A percentile compares a stretch with the other conserved stretches of the same genome.
phyloP scores from a whole-genome alignment of 2,113 vertebrate genomes.

The Stegostoma tigrinum region DNA sequence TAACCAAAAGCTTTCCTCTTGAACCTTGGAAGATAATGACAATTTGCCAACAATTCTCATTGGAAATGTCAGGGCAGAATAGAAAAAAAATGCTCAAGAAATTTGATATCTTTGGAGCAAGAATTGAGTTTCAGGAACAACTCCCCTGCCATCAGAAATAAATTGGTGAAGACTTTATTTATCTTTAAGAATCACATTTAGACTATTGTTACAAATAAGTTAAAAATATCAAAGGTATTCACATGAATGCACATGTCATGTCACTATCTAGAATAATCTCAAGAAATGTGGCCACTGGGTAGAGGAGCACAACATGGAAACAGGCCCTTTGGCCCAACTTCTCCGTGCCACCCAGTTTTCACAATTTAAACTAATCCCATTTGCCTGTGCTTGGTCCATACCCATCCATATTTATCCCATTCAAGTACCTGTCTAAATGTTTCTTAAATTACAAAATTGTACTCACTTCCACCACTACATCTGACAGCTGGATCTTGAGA shows the following conservation, averaged over 20 bases:
- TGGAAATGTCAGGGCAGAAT: background rate
- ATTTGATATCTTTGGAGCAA: background rate
- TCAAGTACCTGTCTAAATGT: too few relatives aligned
- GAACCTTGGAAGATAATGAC: background rate
- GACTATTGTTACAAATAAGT: background rate
- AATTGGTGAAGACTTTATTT: background rate
- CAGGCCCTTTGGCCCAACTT: too few relatives aligned
- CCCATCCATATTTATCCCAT: too few relatives aligned
- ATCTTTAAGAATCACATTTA: background rate
- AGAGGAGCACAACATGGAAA: too few relatives aligned
- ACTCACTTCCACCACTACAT: background rate
- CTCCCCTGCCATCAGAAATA: background rate
- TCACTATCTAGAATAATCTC: background rate
- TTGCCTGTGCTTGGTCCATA: too few relatives aligned
- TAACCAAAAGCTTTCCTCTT: background rate
- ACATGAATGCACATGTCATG: background rate
- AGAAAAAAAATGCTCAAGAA: background rate
- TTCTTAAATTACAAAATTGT: too few relatives aligned
- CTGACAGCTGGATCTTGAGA: background rate
- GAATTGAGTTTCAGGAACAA: background rate
- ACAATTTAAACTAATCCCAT: too few relatives aligned
- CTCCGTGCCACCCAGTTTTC: too few relatives aligned
- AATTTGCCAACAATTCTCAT: background rate
- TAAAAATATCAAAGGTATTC: background rate
- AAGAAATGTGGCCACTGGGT: too few relatives aligned